Evolutionary conservation across 2,888 invertebrate species (phyloP).

Genomic region (Lepidochrysops patricia): DNA sequence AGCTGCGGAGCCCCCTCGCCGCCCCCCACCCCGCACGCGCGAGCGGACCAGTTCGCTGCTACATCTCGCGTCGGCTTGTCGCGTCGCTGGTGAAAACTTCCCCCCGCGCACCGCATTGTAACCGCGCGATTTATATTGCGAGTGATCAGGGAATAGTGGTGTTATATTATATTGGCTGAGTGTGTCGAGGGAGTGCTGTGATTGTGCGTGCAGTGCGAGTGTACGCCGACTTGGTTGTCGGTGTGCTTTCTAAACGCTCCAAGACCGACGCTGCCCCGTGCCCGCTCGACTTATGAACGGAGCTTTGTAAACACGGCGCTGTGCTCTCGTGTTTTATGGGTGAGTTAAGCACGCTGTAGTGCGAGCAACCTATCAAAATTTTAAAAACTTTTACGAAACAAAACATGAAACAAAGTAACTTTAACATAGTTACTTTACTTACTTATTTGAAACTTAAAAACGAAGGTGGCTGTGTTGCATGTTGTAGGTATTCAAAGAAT

Average conservation of each 20-base stretch:
- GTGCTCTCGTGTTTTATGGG: slow-evolving; percentile 2
- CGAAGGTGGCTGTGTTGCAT: too few species aligned
- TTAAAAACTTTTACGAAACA: not conserved
- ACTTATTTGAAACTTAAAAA: too few species aligned
- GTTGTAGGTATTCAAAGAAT: too few species aligned
- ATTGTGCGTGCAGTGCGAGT: slow-evolving; percentile 36
- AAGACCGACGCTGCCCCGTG: slow-evolving; percentile 26
- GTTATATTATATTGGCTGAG: slow-evolving; percentile 25
- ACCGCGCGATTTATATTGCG: slow-evolving; percentile 35
- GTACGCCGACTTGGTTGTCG: slow-evolving; percentile 44
- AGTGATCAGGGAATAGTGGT: slow-evolving; percentile 31
- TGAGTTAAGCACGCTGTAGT: not conserved
- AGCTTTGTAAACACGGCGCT: slow-evolving; percentile 17
- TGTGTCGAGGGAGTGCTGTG: slow-evolving; percentile 28
- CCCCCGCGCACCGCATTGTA: slow-evolving; percentile 35
- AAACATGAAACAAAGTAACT: not conserved
- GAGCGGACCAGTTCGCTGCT: slow-evolving; percentile 33
- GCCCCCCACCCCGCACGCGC: slow-evolving; percentile 28
- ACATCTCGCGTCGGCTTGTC: slow-evolving; percentile 23
- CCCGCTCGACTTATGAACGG: slow-evolving; percentile 21
- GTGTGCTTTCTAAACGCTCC: slow-evolving; percentile 48
- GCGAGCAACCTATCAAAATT: not conserved
- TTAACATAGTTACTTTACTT: too few species aligned
- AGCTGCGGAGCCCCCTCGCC: slow-evolving; percentile 35
- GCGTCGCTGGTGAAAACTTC: slow-evolving; percentile 19